Percentiles rank a stretch among this genome's conserved stretches.
Evolutionary conservation across 2,797 vertebrate species (phyloP).

Genomic region (Cossypha niveicapilla): DNA sequence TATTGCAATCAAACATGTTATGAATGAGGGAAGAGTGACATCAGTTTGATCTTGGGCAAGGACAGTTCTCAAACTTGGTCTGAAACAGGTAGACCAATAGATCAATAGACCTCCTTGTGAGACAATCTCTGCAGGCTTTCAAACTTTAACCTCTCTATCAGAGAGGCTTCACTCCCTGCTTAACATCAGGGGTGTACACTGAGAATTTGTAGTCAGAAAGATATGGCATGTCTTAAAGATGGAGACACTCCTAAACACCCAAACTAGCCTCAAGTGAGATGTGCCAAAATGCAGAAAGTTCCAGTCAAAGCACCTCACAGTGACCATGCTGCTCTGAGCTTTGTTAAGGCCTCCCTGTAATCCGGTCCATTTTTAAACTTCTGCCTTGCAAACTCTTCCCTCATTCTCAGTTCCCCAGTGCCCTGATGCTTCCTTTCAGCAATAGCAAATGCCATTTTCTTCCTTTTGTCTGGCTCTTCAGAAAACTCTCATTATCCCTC

Average conservation of each 20-base stretch:
- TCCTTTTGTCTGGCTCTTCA: conserved; percentile 11
- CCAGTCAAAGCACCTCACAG: background rate
- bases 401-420: background rate
- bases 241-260: background rate
- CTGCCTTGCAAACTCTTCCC: background rate
- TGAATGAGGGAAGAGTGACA: background rate
- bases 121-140: background rate
- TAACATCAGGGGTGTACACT: background rate
- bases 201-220: background rate
- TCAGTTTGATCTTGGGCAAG: background rate
- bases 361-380: background rate
- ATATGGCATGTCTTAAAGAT: background rate
- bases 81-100: background rate
- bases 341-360: background rate
- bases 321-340: background rate
- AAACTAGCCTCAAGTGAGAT: background rate
- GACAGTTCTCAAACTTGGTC: background rate
- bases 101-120: background rate
- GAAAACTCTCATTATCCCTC: conserved; percentile 10
- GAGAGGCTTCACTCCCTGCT: background rate
- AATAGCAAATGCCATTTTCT: background rate
- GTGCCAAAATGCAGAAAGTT: background rate
- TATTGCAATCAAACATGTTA: background rate
- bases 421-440: background rate
- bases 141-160: background rate